Conservation (phyloP, 2,797 vertebrate species). For the Scleropages formosus region DNA sequence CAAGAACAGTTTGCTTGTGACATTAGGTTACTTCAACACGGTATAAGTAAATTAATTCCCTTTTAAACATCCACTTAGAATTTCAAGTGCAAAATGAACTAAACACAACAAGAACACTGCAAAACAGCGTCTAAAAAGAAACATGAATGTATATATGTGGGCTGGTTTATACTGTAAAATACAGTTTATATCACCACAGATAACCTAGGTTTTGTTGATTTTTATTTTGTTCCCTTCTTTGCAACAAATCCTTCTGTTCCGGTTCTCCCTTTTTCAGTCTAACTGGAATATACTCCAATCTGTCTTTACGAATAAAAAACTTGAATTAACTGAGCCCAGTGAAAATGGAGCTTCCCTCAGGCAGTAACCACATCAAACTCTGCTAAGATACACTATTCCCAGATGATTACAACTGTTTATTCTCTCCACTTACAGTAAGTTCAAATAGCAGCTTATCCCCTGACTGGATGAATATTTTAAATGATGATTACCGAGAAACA, state of each 20-base stretch:
- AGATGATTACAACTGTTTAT: background rate
- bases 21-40: background rate
- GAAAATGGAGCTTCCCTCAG: background rate
- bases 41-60: too few species aligned
- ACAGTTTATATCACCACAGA: too few species aligned
- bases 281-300: background rate
- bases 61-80: too few species aligned
- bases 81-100: too few species aligned
- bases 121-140: too few species aligned
- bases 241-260: background rate
- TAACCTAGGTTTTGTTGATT: background rate
- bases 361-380: background rate
- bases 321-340: constrained; percentile 13
- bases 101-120: too few species aligned
- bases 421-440: constrained; percentile 1
- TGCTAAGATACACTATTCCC: background rate
- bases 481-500: constrained; percentile 17
- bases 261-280: background rate
- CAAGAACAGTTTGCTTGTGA: background rate
- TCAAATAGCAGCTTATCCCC: background rate
- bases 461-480: constrained; percentile 10
- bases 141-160: too few species aligned
- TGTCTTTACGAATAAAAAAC: constrained; percentile 9
- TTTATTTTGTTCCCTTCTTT: background rate
- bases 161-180: too few species aligned